A percentile compares a stretch with the other conserved stretches of the same genome.
These are phyloP conservation scores for Acipenser transmontanus DNA, from an alignment of 2,797 vertebrate genomes.

Conservation along the genomic window DNA sequence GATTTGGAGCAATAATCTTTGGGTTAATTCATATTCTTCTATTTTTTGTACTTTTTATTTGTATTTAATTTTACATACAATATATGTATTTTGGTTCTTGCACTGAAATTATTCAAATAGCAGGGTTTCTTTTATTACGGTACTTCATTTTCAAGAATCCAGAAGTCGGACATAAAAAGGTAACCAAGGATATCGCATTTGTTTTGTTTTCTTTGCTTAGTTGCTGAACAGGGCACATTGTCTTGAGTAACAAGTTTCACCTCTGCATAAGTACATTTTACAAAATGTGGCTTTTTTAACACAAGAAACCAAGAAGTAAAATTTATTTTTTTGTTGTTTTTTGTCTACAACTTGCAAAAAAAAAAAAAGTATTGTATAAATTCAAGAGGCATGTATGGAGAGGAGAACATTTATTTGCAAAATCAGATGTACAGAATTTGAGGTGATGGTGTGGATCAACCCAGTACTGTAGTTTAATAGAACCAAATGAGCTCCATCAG, in stretches of 20 bases:
- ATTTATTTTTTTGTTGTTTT: constrained; percentile 28
- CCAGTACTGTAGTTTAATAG: too few species aligned
- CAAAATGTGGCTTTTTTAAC: constrained; percentile 24
- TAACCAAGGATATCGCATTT: constrained; percentile 24
- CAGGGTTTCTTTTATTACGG: constrained; percentile 16
- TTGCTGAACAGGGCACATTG: constrained; percentile 54
- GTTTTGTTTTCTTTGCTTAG: constrained; percentile 28
- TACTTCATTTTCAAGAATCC: too few species aligned
- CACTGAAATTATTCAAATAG: constrained; percentile 13
- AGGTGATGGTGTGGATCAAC: too few species aligned
- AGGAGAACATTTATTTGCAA: constrained; percentile 1
- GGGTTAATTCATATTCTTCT: constrained; percentile 42
- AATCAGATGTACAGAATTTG: background rate
- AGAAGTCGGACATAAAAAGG: constrained; percentile 2
- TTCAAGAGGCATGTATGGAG: constrained; percentile 18
- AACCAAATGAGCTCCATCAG: too few species aligned
- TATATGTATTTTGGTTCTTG: constrained; percentile 18
- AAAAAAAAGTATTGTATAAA: constrained; percentile 11
- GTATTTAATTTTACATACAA: constrained; percentile 19
- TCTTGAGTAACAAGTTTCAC: constrained; percentile 41
- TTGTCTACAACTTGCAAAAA: constrained; percentile 21
- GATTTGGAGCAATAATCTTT: constrained; percentile 61
- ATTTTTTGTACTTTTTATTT: constrained; percentile 10
- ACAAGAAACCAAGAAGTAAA: constrained; percentile 15
- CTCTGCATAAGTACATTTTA: too few species aligned